Evolutionary conservation across 2,113 vertebrate genomes (phyloP).

Genomic region (Corythoichthys haematopterus): DNA sequence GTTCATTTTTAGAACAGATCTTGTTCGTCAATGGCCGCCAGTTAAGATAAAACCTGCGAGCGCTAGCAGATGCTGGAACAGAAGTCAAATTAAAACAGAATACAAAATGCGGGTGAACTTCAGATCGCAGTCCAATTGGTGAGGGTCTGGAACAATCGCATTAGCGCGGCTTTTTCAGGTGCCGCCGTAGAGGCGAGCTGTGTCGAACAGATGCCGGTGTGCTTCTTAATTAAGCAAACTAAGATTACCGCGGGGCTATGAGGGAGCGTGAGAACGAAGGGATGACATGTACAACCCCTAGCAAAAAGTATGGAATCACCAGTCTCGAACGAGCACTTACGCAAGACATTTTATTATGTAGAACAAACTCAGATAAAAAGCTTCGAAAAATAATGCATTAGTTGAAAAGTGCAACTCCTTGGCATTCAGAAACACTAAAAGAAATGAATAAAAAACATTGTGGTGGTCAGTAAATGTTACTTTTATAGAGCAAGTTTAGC

Average conservation of each 20-base stretch:
- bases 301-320: too few relatives aligned
- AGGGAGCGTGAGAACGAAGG: background rate
- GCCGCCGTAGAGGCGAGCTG: conserved; percentile 39
- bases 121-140: conserved; percentile 6
- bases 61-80: background rate
- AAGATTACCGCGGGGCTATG: background rate
- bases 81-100: background rate
- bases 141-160: conserved; percentile 31
- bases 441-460: too few relatives aligned
- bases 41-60: background rate
- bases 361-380: too few relatives aligned
- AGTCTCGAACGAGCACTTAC: too few relatives aligned
- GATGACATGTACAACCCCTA: background rate
- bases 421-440: too few relatives aligned
- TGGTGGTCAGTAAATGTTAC: too few relatives aligned
- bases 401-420: too few relatives aligned
- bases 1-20: too few relatives aligned
- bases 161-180: conserved; percentile 35
- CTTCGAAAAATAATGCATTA: too few relatives aligned
- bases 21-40: background rate
- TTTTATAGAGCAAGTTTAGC: too few relatives aligned
- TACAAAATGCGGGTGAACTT: background rate
- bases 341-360: too few relatives aligned
- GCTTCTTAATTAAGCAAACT: conserved; percentile 62
- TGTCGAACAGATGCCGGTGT: conserved; percentile 61